These are phyloP conservation scores for fruit fly (Drosophila melanogaster) DNA, from an alignment of 1,140 invertebrate species.

Conservation along the genomic window Release_6_plus_ISO1_MT NT_033777.3:14137501-14138000, in stretches of 20 bases:
- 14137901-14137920: conserved; percentile 1
- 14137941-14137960: conserved; percentile 76
- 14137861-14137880: conserved; percentile 18
- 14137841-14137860: conserved; percentile 25
- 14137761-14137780: too few species aligned
- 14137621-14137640: too few species aligned
- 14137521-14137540: conserved; percentile 14
- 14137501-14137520: conserved; percentile 10
- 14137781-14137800: background rate
- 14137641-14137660: too few species aligned
- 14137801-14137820: background rate
- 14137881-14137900: conserved; percentile 41
- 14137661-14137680: too few species aligned
- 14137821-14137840: conserved; percentile 7
- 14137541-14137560: background rate
- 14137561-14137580: background rate
- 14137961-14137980: conserved; percentile 65
- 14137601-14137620: too few species aligned
- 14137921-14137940: conserved; percentile 53
- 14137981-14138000: conserved; percentile 75
- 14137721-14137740: too few species aligned
- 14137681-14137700: too few species aligned
- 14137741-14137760: too few species aligned
- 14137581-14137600: background rate
- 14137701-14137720: too few species aligned